Evolutionary conservation across 2,888 invertebrate species (phyloP).

Genomic region (Ectropis crepuscularia): DNA sequence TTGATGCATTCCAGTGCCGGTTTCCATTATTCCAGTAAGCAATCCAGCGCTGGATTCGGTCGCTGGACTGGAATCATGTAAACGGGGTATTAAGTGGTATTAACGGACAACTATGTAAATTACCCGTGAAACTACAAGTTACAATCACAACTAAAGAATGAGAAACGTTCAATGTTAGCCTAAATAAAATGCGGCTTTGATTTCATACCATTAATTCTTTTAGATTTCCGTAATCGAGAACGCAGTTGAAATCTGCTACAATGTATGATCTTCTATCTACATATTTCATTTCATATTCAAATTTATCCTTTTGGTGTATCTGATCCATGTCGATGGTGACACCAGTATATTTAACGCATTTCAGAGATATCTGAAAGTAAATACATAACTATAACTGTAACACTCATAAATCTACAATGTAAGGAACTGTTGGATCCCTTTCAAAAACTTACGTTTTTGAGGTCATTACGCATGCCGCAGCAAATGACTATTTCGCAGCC

Average conservation of each 20-base stretch:
- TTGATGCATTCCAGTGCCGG: too few species aligned
- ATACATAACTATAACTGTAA: not conserved
- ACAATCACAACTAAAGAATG: not conserved
- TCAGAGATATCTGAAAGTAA: constrained; percentile 45
- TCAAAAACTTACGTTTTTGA: constrained; percentile 57
- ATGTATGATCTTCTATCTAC: constrained; percentile 44
- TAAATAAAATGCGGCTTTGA: not conserved
- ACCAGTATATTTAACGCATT: constrained; percentile 47
- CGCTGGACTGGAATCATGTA: too few species aligned
- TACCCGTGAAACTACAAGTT: too few species aligned
- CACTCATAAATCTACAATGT: not conserved
- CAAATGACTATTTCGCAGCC: constrained; percentile 61
- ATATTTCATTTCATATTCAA: constrained; percentile 51
- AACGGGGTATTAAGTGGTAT: too few species aligned
- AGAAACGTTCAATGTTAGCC: not conserved
- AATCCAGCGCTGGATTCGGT: too few species aligned
- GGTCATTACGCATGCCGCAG: constrained; percentile 49
- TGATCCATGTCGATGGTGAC: constrained; percentile 52
- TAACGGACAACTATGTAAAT: too few species aligned
- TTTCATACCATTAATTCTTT: constrained; percentile 39
- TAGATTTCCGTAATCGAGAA: constrained; percentile 46
- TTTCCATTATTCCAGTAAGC: too few species aligned
- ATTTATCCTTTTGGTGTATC: constrained; percentile 50
- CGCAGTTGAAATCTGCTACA: constrained; percentile 51
- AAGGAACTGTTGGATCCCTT: not conserved